These are phyloP conservation scores for Danaus plexippus DNA, from an alignment of 1,140 invertebrate species.

Conservation along the genomic window DNA sequence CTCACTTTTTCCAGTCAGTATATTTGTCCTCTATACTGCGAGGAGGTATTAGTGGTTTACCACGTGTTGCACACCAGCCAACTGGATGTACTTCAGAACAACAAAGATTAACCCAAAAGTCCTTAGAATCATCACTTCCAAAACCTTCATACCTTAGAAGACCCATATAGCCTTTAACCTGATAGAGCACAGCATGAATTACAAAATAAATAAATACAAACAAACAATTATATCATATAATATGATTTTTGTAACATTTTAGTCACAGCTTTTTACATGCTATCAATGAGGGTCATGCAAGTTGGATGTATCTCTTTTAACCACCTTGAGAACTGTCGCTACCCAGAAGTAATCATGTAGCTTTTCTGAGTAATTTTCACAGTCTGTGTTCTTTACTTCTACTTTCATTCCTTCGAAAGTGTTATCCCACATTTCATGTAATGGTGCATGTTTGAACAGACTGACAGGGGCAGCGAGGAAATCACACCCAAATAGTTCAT, in stretches of 20 bases:
- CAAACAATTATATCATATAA: conserved; percentile 9
- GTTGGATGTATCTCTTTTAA: background rate
- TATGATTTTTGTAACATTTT: conserved; percentile 5
- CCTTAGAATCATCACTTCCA: conserved; percentile 87
- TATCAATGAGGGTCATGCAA: too few species aligned
- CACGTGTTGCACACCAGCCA: conserved; percentile 96
- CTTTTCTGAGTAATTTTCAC: conserved; percentile 82
- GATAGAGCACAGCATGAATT: conserved; percentile 6
- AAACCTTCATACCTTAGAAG: conserved; percentile 95
- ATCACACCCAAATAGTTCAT: conserved; percentile 80
- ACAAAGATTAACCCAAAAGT: conserved; percentile 97
- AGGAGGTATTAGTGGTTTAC: conserved; percentile 94
- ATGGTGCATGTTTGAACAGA: conserved; percentile 92
- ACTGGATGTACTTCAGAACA: conserved; percentile 94
- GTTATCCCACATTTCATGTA: conserved; percentile 93
- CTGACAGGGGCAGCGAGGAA: conserved; percentile 91
- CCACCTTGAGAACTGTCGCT: conserved; percentile 86
- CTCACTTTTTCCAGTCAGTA: conserved; percentile 90
- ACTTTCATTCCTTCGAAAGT: conserved; percentile 96
- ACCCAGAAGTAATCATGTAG: conserved; percentile 92
- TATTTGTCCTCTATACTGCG: conserved; percentile 92
- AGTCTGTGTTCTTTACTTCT: conserved; percentile 93
- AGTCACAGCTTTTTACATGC: too few species aligned
- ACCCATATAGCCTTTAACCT: conserved; percentile 93
- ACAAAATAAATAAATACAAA: too few species aligned